These are phyloP conservation scores for Capitulum mitella DNA, from an alignment of 2,888 invertebrate species.

Conservation along the genomic window DNA sequence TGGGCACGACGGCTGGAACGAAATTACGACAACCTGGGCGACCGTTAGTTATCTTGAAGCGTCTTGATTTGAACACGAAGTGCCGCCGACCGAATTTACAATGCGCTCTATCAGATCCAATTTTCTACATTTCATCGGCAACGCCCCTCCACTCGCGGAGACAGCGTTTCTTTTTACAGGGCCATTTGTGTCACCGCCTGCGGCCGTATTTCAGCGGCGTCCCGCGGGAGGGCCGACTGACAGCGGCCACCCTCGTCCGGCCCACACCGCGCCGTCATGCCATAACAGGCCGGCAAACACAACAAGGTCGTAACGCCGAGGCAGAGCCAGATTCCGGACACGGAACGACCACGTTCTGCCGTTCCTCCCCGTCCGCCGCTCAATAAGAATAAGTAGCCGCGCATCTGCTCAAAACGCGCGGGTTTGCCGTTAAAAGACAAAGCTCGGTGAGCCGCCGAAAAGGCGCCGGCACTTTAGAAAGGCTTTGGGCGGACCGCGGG, in stretches of 20 bases:
- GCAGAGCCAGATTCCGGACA: background rate
- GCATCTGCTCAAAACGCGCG: background rate
- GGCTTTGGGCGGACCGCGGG: too few species aligned
- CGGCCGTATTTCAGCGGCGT: background rate
- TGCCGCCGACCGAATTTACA: constrained; percentile 12
- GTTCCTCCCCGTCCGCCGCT: background rate
- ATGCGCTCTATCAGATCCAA: constrained; percentile 23
- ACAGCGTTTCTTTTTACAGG: constrained; percentile 14
- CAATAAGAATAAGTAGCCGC: background rate
- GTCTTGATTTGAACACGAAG: constrained; percentile 12
- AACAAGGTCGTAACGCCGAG: constrained; percentile 2
- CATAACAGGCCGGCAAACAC: background rate
- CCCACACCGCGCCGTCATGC: background rate
- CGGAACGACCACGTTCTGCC: background rate
- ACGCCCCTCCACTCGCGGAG: background rate
- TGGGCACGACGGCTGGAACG: background rate
- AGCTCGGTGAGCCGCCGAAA: too few species aligned
- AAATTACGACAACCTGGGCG: background rate
- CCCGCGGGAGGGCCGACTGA: background rate
- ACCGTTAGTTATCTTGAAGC: constrained; percentile 18
- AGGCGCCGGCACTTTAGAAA: too few species aligned
- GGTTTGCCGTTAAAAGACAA: background rate
- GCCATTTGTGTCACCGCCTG: constrained; percentile 17
- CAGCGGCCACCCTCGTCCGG: background rate
- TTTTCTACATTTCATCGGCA: constrained; percentile 23